phyloP scores from a whole-genome alignment of 2,888 invertebrate genomes.

The Cryptops parisi region DNA sequence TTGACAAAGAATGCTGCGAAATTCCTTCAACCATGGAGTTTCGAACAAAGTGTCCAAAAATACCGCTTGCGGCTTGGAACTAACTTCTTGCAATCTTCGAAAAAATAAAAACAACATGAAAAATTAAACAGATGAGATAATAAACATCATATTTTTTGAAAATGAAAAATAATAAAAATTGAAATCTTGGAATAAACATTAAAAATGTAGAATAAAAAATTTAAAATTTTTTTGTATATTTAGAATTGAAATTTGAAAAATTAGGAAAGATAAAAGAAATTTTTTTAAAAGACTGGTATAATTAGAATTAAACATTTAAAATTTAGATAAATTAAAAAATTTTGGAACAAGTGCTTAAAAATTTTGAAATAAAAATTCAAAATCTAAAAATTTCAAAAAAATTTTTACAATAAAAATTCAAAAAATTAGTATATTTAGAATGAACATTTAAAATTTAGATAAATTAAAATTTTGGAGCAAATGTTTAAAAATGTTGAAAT shows the following conservation, averaged over 20 bases:
- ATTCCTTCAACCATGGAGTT: slow-evolving; percentile 67
- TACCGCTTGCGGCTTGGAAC: slow-evolving; percentile 71
- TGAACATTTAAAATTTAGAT: no score
- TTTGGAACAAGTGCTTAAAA: no score
- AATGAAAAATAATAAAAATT: slow-evolving; percentile 1
- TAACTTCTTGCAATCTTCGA: slow-evolving; percentile 69
- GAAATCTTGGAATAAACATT: neutral
- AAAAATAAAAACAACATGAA: slow-evolving; percentile 14
- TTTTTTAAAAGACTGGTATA: no score
- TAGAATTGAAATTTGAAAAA: slow-evolving; percentile 6
- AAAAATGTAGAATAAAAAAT: neutral
- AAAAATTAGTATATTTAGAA: no score
- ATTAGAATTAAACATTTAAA: no score
- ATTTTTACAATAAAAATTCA: no score
- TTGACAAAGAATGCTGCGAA: slow-evolving; percentile 47
- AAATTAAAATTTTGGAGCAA: no score
- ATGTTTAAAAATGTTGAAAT: no score
- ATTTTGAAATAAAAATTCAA: no score
- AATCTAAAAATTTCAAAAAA: no score
- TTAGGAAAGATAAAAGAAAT: no score
- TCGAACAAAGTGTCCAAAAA: slow-evolving; percentile 63
- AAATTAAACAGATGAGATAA: slow-evolving; percentile 12
- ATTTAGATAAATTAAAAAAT: no score
- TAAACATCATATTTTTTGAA: neutral
- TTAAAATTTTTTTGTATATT: slow-evolving; percentile 7